Percentiles rank a stretch among this genome's conserved stretches.
These are phyloP conservation scores for Spodoptera littoralis DNA, from an alignment of 2,888 invertebrate genomes.

Conservation along the genomic window DNA sequence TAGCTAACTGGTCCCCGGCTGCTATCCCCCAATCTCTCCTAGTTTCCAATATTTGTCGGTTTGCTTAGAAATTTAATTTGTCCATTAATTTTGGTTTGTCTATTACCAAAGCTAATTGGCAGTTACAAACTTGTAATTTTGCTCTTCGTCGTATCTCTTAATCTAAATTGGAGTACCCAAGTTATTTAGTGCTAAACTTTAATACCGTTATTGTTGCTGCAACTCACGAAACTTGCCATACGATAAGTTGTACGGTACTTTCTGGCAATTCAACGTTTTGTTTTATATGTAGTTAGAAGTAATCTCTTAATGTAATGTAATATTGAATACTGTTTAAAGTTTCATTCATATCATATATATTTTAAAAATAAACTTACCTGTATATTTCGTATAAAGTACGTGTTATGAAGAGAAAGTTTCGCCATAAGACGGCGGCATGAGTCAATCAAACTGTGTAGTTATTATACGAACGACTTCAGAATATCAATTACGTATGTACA, in stretches of 20 bases:
- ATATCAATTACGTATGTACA: conserved; percentile 20
- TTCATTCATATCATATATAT: no score
- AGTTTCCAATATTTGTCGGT: conserved; percentile 71
- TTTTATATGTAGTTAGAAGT: neutral
- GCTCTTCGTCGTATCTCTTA: conserved; percentile 44
- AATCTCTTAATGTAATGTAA: no score
- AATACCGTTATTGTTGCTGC: conserved; percentile 28
- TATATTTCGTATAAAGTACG: conserved; percentile 1
- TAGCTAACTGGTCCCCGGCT: conserved; percentile 66
- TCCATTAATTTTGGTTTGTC: conserved; percentile 70
- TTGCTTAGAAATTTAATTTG: conserved; percentile 70
- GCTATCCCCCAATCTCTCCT: conserved; percentile 61
- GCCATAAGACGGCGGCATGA: conserved; percentile 5
- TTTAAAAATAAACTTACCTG: neutral
- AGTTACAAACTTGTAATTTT: conserved; percentile 57
- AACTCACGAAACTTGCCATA: conserved; percentile 21
- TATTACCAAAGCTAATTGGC: conserved; percentile 59
- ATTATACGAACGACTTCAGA: conserved; percentile 15
- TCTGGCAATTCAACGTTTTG: neutral
- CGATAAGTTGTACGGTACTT: conserved; percentile 21
- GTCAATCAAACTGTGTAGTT: conserved; percentile 21
- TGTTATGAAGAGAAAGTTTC: conserved; percentile 29
- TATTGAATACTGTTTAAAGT: no score
- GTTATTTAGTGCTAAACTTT: conserved; percentile 48
- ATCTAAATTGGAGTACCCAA: conserved; percentile 42